These are phyloP conservation scores for Eupithecia pulchellata DNA, from an alignment of 2,888 invertebrate genomes.

Conservation along the genomic window DNA sequence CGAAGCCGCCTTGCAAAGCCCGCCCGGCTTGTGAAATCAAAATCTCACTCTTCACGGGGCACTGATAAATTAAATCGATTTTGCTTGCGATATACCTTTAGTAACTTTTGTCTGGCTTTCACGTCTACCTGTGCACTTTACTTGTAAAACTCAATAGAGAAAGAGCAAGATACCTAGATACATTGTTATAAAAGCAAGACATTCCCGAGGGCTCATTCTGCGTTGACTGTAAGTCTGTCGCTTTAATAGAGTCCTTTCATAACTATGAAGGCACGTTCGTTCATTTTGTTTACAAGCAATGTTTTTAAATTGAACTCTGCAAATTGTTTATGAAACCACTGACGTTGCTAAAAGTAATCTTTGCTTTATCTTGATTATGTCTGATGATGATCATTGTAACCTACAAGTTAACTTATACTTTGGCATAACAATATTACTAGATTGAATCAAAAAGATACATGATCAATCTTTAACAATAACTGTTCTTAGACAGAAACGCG, in stretches of 20 bases:
- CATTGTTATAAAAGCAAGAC: background rate
- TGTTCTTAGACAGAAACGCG: too few species aligned
- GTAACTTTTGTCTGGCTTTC: background rate
- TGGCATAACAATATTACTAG: too few species aligned
- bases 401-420: too few species aligned
- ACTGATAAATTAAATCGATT: background rate
- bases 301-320: constrained; percentile 2
- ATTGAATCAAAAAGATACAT: too few species aligned
- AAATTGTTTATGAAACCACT: background rate
- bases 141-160: background rate
- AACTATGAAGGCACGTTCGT: background rate
- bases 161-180: background rate
- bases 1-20: too few species aligned
- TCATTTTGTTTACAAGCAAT: background rate
- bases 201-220: constrained; percentile 1
- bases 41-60: background rate
- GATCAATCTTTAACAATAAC: too few species aligned
- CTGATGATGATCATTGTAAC: too few species aligned
- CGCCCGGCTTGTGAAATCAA: too few species aligned
- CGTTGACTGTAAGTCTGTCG: background rate
- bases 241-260: background rate
- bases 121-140: background rate
- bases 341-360: background rate
- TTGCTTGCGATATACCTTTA: background rate
- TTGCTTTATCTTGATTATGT: background rate